These are phyloP conservation scores for Augiades crinisus DNA, from an alignment of 2,888 invertebrate genomes.

Conservation along the genomic window DNA sequence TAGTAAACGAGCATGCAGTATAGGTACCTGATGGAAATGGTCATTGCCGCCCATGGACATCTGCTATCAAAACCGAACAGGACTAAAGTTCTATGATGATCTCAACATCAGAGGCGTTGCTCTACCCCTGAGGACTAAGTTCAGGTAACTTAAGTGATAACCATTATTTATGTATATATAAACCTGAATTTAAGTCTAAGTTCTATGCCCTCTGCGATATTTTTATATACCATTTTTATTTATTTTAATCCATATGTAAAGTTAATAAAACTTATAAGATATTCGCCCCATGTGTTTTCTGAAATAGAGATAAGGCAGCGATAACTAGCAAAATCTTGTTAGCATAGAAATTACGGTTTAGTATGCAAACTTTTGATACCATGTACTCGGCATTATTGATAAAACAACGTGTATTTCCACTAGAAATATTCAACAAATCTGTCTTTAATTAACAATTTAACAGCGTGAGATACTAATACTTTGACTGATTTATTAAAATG, in stretches of 20 bases:
- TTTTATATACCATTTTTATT: no score
- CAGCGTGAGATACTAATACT: constrained; percentile 7
- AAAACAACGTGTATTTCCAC: constrained; percentile 2
- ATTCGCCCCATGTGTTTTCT: constrained; percentile 52
- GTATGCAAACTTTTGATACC: constrained; percentile 21
- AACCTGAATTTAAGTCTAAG: no score
- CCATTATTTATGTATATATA: no score
- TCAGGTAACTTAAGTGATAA: no score
- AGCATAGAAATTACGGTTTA: constrained; percentile 51
- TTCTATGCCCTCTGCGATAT: no score
- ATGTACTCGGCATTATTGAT: constrained; percentile 15
- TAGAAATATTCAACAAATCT: constrained; percentile 1
- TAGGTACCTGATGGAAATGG: no score
- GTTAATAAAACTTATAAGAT: constrained; percentile 35
- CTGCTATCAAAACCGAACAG: no score
- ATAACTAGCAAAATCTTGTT: constrained; percentile 51
- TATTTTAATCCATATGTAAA: constrained; percentile 31
- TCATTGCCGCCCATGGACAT: no score
- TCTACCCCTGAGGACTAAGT: no score
- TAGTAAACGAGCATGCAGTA: no score
- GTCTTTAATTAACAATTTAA: constrained; percentile 6
- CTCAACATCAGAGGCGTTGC: no score
- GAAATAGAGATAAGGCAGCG: constrained; percentile 38
- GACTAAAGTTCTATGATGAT: no score
- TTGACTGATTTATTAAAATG: not conserved